phyloP scores from a whole-genome alignment of 2,888 invertebrate species.

The Yponomeuta evonymella region DNA sequence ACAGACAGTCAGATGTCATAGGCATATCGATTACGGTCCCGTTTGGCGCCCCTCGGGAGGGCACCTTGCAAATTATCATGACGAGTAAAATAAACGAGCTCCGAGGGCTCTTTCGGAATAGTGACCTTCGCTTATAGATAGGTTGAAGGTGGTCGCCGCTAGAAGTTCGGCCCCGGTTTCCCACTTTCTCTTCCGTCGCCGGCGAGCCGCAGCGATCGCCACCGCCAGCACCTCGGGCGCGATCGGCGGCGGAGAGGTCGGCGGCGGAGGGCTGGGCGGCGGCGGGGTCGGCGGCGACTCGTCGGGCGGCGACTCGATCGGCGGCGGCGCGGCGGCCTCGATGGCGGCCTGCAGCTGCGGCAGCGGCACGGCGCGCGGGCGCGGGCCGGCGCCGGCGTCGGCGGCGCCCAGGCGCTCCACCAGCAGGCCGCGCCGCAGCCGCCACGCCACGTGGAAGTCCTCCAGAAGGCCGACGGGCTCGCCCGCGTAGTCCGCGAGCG shows the following conservation, averaged over 20 bases:
- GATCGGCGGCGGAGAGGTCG: background rate
- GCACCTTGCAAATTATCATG: too few species aligned
- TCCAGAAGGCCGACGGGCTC: slow-evolving; percentile 19
- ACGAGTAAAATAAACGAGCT: too few species aligned
- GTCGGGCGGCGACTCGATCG: slow-evolving; percentile 71
- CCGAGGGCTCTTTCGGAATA: too few species aligned
- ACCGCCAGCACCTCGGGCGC: slow-evolving; percentile 28
- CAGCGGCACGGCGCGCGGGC: slow-evolving; percentile 33
- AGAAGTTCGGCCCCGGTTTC: slow-evolving; percentile 6
- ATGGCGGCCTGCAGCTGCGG: slow-evolving; percentile 55
- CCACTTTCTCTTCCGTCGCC: slow-evolving; percentile 6
- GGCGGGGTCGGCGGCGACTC: slow-evolving; percentile 30
- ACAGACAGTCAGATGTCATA: too few species aligned
- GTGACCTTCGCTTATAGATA: background rate
- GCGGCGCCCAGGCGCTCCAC: slow-evolving; percentile 46
- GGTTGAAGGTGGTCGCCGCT: background rate
- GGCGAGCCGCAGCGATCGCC: slow-evolving; percentile 27
- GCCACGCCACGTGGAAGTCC: slow-evolving; percentile 28
- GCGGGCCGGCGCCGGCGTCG: slow-evolving; percentile 31
- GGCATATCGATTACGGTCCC: too few species aligned
- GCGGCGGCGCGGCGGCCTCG: slow-evolving; percentile 44
- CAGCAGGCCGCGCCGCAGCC: slow-evolving; percentile 40
- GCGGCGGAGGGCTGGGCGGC: slow-evolving; percentile 21
- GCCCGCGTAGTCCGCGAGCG: background rate
- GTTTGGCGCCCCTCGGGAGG: too few species aligned